Evolutionary conservation across 1,140 invertebrate genomes (phyloP), one percentile per base, ranked within the genome.

Genomic region (Pteromalus puparum): DNA sequence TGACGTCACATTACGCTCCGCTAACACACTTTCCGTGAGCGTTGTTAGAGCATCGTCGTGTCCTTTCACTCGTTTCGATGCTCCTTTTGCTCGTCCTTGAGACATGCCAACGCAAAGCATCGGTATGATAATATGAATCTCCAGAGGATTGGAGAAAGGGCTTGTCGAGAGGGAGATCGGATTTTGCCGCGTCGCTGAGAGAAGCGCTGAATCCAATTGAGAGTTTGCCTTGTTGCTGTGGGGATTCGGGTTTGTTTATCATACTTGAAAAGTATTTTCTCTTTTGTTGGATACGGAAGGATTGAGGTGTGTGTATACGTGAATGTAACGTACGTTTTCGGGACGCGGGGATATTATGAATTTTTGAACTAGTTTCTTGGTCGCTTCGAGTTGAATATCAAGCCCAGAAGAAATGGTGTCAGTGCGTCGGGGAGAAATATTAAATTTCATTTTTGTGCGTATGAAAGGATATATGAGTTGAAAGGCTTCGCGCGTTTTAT

Each of bases 1-100:
- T 70, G 34, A 70, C 34, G 34, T 80, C 65, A 70, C 34, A 70
- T 70, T 46, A 68, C 42, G 78, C 78, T 80, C 78, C n/a, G 65
- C 34, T 80, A 80, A 80, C 65, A 80, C 24, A 68, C 65, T 80
- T 80, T 70, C 78, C 26, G 21, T 67, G 1, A 2, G 30, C 76
- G 24, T 28, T 21, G 28, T n/a, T 24, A 15, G 48, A 34, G 5
- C 48, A 68, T 68, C 67, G 24, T 67, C 61, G 18, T 9, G 18
- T 24, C 12, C 38, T 75, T 77, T 77, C 46, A 21, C 75, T 77
- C 26, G 38, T 42, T 24, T 42, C 15, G 72, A 34, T 18, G 72
- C 34, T 61, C 53, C 53, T 61, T n/a, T 61, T 18, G 6, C 53
- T 21, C 53, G 30, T 77, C 77, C 77, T 79, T 68, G 77, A 68